A percentile compares a stretch with the other conserved stretches of the same genome.
Conservation (phyloP, 2,113 vertebrate genomes). For the Rostratula benghalensis region DNA sequence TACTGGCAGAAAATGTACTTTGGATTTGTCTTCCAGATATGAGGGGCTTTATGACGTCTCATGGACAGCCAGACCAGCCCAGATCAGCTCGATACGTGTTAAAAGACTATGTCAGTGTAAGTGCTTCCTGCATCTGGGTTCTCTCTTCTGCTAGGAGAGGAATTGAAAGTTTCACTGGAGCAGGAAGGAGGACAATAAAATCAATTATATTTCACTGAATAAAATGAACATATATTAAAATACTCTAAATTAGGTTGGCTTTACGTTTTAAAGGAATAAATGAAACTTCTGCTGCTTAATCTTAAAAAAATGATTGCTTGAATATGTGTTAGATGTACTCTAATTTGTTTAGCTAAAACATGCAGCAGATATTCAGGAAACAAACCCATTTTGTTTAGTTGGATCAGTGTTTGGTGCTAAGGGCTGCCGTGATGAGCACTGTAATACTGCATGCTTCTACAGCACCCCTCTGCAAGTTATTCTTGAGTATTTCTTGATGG, state of each 20-base stretch:
- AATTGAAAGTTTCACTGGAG: not conserved
- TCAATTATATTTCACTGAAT: not conserved
- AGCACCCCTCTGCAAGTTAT: rapidly evolving
- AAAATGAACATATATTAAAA: not conserved
- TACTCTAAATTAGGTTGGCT: not conserved
- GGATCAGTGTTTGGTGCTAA: not conserved
- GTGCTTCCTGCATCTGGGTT: not conserved
- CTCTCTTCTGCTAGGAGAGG: not conserved
- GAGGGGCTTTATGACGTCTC: slow-evolving; percentile 96
- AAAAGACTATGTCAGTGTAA: slow-evolving; percentile 93
- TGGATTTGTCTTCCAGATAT: slow-evolving; percentile 78
- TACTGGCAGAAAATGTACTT: not conserved
- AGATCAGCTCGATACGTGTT: slow-evolving; percentile 92
- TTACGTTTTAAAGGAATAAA: not conserved
- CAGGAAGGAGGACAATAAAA: not conserved
- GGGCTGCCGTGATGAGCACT: not conserved
- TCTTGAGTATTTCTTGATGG: not conserved
- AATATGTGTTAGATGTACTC: not conserved
- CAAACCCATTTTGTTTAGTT: not conserved
- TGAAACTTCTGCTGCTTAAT: not conserved
- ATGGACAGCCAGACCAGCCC: slow-evolving; percentile 94
- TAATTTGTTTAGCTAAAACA: not conserved
- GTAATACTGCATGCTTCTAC: not conserved
- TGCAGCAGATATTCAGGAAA: not conserved
- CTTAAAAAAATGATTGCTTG: not conserved